Conservation (phyloP, 2,113 vertebrate genomes). For the Rhea pennata region DNA sequence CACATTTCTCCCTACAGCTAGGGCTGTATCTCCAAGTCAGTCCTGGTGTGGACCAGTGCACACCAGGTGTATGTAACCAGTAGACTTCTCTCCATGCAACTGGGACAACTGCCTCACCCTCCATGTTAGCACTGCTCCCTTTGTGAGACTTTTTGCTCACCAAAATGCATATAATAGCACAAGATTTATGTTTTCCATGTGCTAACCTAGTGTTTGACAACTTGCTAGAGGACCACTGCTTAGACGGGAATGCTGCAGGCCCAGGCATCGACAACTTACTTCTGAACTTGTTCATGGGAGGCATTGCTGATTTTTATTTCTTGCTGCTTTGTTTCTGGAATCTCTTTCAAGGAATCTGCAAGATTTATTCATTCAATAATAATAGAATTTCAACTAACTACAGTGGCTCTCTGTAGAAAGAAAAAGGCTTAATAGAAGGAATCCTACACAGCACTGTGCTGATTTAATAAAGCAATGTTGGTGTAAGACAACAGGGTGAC, state of each 20-base stretch:
- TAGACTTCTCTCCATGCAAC: too few species aligned
- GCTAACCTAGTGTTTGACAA: neutral
- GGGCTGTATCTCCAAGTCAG: too few species aligned
- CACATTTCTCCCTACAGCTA: neutral
- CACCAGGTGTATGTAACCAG: too few species aligned
- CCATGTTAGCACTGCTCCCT: neutral
- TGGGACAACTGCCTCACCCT: neutral
- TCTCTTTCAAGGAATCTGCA: neutral
- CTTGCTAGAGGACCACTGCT: neutral
- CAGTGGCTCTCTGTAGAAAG: neutral
- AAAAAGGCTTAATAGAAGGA: neutral
- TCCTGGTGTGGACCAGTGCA: too few species aligned
- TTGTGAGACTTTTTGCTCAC: neutral
- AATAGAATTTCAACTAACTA: neutral
- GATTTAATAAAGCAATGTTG: constrained; percentile 4
- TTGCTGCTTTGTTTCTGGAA: neutral
- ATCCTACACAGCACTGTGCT: neutral
- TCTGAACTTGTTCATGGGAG: neutral
- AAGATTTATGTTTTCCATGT: neutral
- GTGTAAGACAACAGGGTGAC: neutral
- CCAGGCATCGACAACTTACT: neutral
- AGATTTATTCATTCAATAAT: neutral
- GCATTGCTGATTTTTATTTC: neutral
- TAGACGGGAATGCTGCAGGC: neutral
- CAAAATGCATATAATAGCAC: neutral